Base-by-base conservation (phyloP, 2,888 invertebrate species). In the Melolontha melolontha region DNA sequence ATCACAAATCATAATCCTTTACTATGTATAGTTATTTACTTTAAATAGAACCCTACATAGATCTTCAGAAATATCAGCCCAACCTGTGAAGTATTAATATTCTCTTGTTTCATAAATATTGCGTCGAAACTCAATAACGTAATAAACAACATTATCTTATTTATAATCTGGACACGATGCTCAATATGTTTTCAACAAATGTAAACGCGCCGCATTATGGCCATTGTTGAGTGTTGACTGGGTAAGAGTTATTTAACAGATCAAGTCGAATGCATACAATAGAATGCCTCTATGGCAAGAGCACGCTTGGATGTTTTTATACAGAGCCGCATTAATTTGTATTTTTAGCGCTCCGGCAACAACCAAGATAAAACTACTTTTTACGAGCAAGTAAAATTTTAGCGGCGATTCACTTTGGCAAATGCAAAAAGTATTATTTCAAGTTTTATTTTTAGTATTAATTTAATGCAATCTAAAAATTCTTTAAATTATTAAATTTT, bases 191-290 rank as follows among this genome's bases (percentile, higher is more conserved):
- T 54, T 67, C 67, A 67, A 67, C 67, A 63, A 63, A 67, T 52
- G 42, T 63, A 66, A 66, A 66, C 66, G 66, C 47, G n/a, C 57
- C 49, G 66, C 57, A 66, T 66, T 66, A 66, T 66, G 29, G 1
- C 14, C 29, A 66, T 66, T 68, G 68, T 68, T 50, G 68, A 14
- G 44, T 14, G 17, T 42, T 57, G 68, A 67, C 67, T 67, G 55
- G n/a, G 66, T 66, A 71, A 69, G 68, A 69, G 67, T 71, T 71
- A 71, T 71, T 69, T 69, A 69, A 71, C 67, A 69, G 69, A 71
- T 71, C 65, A 67, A 67, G 63, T 54, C 62, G 67, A 67, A 54
- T 50, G 63, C 63, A 52, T 39, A 52, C 67, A 54, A 62, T 51
- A 63, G 63, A 67, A 67, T 42, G 47, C 47, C 44, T 39, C 29